Percentiles rank a stretch among this genome's conserved stretches.
Evolutionary conservation across 1,140 invertebrate genomes (phyloP).

Genomic region (Caerostris extrusa): DNA sequence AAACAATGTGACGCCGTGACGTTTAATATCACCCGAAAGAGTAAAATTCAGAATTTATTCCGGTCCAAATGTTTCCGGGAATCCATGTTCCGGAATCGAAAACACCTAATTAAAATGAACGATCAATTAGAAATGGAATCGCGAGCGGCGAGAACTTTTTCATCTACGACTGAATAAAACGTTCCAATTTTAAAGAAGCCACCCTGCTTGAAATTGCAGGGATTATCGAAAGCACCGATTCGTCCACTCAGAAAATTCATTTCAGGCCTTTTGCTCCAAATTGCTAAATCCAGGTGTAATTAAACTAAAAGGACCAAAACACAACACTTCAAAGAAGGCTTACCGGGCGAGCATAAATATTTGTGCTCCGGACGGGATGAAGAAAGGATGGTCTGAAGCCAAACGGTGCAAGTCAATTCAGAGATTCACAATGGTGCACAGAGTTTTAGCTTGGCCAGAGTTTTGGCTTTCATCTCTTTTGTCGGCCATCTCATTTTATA

Average conservation of each 20-base stretch:
- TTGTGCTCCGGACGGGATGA: background rate
- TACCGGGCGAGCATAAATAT: background rate
- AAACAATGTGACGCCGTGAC: no score
- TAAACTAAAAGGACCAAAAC: constrained; percentile 37
- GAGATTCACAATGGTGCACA: background rate
- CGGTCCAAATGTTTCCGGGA: background rate
- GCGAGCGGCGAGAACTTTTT: background rate
- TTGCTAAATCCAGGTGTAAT: constrained; percentile 21
- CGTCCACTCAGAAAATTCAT: constrained; percentile 7
- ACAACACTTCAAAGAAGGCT: constrained; percentile 21
- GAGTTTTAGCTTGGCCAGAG: no score
- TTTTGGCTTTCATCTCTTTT: no score
- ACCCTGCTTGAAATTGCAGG: constrained; percentile 5
- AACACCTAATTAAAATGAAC: constrained; percentile 27
- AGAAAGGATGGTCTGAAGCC: background rate
- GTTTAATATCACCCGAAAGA: background rate
- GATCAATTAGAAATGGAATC: constrained; percentile 21
- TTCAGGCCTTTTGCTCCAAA: background rate
- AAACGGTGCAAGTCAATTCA: background rate
- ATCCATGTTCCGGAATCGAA: background rate
- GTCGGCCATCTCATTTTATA: no score
- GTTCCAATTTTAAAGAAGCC: constrained; percentile 3
- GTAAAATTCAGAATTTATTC: background rate
- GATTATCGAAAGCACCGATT: constrained; percentile 6
- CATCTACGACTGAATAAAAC: constrained; percentile 23